Evolutionary conservation across 2,797 vertebrate genomes (phyloP).

Genomic region (Malurus leucopterus): DNA sequence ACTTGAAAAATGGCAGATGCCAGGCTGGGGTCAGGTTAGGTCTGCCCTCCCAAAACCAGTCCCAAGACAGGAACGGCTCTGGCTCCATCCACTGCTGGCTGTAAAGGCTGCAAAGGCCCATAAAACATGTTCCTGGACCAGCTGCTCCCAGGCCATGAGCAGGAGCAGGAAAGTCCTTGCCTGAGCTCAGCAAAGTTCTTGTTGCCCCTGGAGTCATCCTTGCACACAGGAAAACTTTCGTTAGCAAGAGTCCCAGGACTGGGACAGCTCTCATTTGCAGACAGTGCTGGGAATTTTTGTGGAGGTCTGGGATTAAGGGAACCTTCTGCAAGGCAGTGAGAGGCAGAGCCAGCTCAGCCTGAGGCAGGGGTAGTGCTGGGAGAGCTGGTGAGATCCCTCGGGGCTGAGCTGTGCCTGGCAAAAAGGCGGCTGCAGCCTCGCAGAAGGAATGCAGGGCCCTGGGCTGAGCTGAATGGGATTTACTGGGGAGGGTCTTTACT

Average conservation of each 20-base stretch:
- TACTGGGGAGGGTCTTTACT: background rate
- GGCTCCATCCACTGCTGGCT: background rate
- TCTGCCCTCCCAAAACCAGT: background rate
- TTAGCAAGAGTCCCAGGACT: no score
- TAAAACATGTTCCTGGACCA: background rate
- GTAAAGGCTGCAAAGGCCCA: background rate
- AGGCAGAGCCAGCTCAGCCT: background rate
- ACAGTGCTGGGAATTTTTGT: rapidly evolving
- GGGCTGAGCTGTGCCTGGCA: background rate
- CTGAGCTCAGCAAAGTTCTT: background rate
- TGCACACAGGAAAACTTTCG: background rate
- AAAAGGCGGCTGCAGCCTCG: background rate
- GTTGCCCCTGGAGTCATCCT: background rate
- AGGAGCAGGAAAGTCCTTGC: background rate
- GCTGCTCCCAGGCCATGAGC: background rate
- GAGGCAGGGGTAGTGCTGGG: background rate
- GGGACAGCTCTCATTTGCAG: background rate
- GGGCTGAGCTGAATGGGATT: background rate
- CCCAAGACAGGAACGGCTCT: background rate
- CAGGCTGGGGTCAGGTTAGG: background rate
- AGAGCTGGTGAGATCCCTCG: rapidly evolving
- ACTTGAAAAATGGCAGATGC: rapidly evolving
- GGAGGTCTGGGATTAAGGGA: background rate
- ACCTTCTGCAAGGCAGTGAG: background rate
- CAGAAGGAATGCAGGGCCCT: background rate